phyloP scores from a whole-genome alignment of 2,797 vertebrate species.

The Typhlichthys eigenmanni region DNA sequence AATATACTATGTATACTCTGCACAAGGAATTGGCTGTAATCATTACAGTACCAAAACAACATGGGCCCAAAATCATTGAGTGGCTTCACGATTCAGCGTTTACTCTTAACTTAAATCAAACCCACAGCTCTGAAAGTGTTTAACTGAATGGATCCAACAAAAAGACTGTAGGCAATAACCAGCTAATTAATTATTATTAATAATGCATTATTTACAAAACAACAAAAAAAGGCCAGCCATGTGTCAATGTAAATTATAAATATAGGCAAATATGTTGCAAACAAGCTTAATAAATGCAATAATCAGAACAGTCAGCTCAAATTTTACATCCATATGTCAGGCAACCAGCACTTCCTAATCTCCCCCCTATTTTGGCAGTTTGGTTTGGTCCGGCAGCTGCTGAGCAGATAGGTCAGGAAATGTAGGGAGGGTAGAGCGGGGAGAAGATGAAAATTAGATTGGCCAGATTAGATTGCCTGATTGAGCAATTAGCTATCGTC shows the following conservation, averaged over 20 bases:
- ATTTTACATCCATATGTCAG: background rate
- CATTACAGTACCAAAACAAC: no score
- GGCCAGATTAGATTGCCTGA: conserved; percentile 74
- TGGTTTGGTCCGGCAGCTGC: conserved; percentile 58
- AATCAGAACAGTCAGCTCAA: background rate
- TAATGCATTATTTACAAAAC: no score
- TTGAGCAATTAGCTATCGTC: conserved; percentile 73
- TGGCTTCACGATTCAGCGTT: background rate
- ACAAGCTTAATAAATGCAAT: no score
- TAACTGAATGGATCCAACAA: no score
- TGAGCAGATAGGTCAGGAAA: conserved; percentile 54
- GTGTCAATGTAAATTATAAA: no score
- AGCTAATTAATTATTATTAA: no score
- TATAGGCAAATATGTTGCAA: no score
- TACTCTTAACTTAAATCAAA: background rate
- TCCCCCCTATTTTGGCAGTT: conserved; percentile 11
- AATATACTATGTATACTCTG: no score
- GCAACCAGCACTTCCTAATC: background rate
- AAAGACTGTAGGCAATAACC: background rate
- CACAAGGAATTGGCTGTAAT: no score
- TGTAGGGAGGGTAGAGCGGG: background rate
- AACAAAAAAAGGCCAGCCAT: no score
- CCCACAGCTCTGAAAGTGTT: no score
- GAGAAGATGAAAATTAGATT: conserved; percentile 64
- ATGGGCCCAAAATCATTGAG: no score